Conservation (phyloP, 2,888 invertebrate species). For the Hololepta plana region DNA sequence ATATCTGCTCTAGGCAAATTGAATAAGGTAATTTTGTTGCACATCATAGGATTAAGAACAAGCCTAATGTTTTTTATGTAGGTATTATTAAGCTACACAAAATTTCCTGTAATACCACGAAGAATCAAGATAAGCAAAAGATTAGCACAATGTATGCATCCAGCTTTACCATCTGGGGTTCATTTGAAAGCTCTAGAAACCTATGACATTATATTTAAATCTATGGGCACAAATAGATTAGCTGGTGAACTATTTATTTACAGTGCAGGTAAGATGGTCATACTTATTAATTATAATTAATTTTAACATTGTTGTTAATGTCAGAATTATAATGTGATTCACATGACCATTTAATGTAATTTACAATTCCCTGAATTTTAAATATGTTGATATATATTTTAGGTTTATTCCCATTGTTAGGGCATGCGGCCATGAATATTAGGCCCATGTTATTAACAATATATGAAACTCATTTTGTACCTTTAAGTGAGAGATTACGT, state of each 20-base stretch:
- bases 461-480: slow-evolving; percentile 78
- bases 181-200: slow-evolving; percentile 83
- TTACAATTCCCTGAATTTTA: too few relatives aligned
- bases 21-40: slow-evolving; percentile 48
- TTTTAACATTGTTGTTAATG: slow-evolving; percentile 1
- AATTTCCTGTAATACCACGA: slow-evolving; percentile 72
- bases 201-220: slow-evolving; percentile 78
- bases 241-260: slow-evolving; percentile 73
- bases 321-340: background rate
- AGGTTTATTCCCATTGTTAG: slow-evolving; percentile 77
- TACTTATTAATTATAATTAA: slow-evolving; percentile 2
- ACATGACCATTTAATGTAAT: too few relatives aligned
- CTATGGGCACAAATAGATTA: slow-evolving; percentile 63
- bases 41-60: background rate
- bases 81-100: slow-evolving; percentile 62
- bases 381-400: too few relatives aligned
- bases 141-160: slow-evolving; percentile 86
- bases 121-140: slow-evolving; percentile 78
- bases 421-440: slow-evolving; percentile 80
- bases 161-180: slow-evolving; percentile 77
- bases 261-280: slow-evolving; percentile 44
- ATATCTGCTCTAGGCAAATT: slow-evolving; percentile 79
- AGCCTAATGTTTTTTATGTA: too few relatives aligned
- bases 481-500: slow-evolving; percentile 52
- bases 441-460: slow-evolving; percentile 62